Conservation (phyloP, 2,797 vertebrate genomes). For the Gouania willdenowi region DNA sequence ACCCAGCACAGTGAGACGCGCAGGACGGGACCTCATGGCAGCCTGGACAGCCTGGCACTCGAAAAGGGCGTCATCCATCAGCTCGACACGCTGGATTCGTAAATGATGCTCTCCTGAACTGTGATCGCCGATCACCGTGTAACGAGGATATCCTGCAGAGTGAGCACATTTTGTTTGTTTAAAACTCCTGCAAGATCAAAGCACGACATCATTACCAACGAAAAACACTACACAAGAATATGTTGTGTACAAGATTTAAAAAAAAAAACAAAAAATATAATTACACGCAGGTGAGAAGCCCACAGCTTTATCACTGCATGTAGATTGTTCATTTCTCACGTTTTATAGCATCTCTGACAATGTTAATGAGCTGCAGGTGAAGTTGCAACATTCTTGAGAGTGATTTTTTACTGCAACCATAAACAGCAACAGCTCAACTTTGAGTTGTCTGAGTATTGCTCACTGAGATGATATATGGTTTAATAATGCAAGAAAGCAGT, state of each 20-base stretch:
- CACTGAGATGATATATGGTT: constrained; percentile 65
- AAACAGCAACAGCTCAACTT: constrained; percentile 41
- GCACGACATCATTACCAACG: no score
- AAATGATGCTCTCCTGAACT: constrained; percentile 91
- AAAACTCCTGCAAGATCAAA: constrained; percentile 16
- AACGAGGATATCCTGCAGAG: constrained; percentile 91
- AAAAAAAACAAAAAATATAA: no score
- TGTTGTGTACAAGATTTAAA: no score
- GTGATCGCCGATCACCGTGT: constrained; percentile 93
- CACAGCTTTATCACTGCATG: no score
- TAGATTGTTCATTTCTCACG: constrained; percentile 20
- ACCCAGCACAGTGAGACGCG: constrained; percentile 94
- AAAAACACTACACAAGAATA: no score
- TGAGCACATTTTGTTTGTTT: constrained; percentile 27
- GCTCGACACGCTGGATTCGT: constrained; percentile 89
- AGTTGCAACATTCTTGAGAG: constrained; percentile 22
- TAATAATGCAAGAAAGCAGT: constrained; percentile 67
- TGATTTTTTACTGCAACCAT: constrained; percentile 44
- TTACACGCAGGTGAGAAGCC: no score
- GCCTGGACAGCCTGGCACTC: constrained; percentile 98
- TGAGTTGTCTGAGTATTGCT: constrained; percentile 51
- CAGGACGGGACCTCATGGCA: constrained; percentile 91
- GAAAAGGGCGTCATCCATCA: constrained; percentile 92
- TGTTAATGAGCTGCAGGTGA: constrained; percentile 39
- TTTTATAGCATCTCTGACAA: constrained; percentile 32